Evolutionary conservation across 1,140 invertebrate species (phyloP), one percentile per base, ranked within the genome.

Genomic region (Sitophilus oryzae): DNA sequence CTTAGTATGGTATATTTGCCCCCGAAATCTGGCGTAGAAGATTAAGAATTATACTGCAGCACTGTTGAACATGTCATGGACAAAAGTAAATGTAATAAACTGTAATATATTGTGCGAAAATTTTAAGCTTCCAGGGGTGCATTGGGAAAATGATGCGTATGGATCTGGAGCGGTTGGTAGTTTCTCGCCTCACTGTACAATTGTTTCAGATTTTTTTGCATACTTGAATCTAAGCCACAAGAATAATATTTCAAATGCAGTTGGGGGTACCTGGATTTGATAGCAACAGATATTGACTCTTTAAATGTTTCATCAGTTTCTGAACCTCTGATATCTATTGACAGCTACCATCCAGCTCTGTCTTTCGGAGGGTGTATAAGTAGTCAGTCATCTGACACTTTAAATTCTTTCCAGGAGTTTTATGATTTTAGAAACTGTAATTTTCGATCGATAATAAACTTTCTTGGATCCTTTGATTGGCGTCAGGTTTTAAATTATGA

Each of bases 111-210:
- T 52, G 1, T 11, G 22, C 42, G 18, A 35, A 3, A 20, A 42
- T 42, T 42, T 42, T 42, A 42, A 42, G 6, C 3, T 42, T 8
- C 20, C 40, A 42, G 40, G 40, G 4, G 18, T 42, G 18, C 16
- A 42, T 8, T 42, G 40, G 6, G 40, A 42, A 42, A 42, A 42
- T 42, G 40, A 42, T 42, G 40, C 3, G 16, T 37, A 37, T 37
- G 36, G 36, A 37, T 4, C 36, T 6, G n/a, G 36, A n/a, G 40
- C 40, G n/a, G 40, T 42, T 19, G 40, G 40, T 42, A n/a, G 3
- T 3, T 42, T 42, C 6, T 42, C 40, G 21, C 40, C 40, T 5
- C 16, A 20, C 6, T 42, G 8, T 42, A 21, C 16, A 42, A 4
- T 42, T 42, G 3, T 42, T 8, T 42, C 20, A 42, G 20, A 21